phyloP scores from a whole-genome alignment of 2,113 vertebrate species.

The Phodopus roborovskii region DNA sequence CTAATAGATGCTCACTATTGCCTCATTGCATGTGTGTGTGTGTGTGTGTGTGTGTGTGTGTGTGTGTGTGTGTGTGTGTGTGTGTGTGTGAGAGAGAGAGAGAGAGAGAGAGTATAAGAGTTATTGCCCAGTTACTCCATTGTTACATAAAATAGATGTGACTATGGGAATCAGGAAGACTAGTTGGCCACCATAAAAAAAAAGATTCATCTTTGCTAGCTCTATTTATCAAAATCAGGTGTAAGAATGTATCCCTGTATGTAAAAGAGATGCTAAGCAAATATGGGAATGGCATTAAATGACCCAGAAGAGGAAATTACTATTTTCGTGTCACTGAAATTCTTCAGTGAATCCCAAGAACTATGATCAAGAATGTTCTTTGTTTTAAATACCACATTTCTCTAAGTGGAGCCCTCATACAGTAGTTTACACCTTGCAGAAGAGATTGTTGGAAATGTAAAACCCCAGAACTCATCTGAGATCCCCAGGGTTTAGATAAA shows the following conservation, averaged over 20 bases:
- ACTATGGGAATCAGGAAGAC: background rate
- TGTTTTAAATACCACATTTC: background rate
- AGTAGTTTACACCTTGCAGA: background rate
- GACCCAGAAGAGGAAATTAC: background rate
- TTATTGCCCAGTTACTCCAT: background rate
- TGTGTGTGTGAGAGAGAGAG: no score
- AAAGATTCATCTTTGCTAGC: rapidly evolving
- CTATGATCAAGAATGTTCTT: background rate
- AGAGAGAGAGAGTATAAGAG: no score
- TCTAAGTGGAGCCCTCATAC: background rate
- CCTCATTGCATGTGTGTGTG: background rate
- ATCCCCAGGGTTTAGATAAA: background rate
- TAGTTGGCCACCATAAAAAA: background rate
- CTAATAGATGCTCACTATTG: background rate
- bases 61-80: no score
- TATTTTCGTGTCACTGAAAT: background rate
- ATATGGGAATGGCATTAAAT: background rate
- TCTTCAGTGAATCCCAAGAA: background rate
- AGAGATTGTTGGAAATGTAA: background rate
- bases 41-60: no score
- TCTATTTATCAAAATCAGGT: background rate
- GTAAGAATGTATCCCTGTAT: rapidly evolving
- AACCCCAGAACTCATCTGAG: background rate
- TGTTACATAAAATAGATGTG: background rate
- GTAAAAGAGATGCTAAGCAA: background rate